phyloP scores from a whole-genome alignment of 1,140 invertebrate species.

The Cyclina sinensis region DNA sequence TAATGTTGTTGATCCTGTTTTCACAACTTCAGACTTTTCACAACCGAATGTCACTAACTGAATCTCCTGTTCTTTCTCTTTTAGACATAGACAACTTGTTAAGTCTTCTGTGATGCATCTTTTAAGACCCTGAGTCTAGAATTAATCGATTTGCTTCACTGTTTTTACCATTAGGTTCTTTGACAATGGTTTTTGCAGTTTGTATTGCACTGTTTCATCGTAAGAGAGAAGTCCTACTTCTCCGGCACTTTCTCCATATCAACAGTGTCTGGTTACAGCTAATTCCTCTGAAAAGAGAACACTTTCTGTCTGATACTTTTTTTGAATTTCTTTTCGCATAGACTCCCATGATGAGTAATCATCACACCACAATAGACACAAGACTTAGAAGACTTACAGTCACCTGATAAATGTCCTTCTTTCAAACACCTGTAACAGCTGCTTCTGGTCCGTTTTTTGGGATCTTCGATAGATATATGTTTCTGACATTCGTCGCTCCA shows the following conservation, averaged over 20 bases:
- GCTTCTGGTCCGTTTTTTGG: neutral
- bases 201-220: constrained; percentile 40
- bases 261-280: neutral
- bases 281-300: neutral
- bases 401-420: too few species aligned
- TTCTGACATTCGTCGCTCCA: constrained; percentile 25
- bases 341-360: constrained; percentile 4
- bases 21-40: neutral
- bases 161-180: neutral
- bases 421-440: too few species aligned
- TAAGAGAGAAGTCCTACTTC: too few species aligned
- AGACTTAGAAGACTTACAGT: too few species aligned
- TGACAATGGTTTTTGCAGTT: constrained; percentile 23
- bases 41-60: neutral
- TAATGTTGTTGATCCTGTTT: neutral
- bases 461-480: neutral
- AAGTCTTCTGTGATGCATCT: neutral
- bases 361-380: too few species aligned
- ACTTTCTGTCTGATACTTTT: neutral
- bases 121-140: neutral
- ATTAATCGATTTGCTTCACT: neutral
- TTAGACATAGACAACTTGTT: neutral
- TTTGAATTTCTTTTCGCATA: constrained; percentile 1
- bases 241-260: neutral
- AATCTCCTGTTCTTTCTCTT: neutral